These are phyloP conservation scores for Drosophila birchii DNA, from an alignment of 2,888 invertebrate genomes.

Conservation along the genomic window DNA sequence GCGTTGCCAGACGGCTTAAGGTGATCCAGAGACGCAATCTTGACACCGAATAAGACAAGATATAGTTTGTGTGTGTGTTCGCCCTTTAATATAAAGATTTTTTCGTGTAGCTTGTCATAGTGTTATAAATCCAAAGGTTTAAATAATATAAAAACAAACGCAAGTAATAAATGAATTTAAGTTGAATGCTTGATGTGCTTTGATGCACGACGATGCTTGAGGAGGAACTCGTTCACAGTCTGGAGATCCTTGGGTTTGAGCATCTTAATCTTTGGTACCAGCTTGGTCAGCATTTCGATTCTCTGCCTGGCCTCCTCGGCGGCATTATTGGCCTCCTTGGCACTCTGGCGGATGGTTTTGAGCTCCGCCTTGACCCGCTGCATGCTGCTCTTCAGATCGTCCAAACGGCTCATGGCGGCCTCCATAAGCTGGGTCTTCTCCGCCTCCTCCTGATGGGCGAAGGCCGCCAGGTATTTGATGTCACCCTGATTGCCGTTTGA, in stretches of 20 bases:
- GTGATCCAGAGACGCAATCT: neutral
- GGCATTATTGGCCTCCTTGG: neutral
- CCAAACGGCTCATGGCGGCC: neutral
- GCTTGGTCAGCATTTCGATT: neutral
- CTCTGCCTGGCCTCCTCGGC: neutral
- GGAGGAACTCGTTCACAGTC: neutral
- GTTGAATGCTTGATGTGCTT: neutral
- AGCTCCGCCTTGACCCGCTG: neutral
- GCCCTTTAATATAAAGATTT: too few species aligned
- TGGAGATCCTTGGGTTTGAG: neutral
- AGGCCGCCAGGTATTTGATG: neutral
- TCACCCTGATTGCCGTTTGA: too few species aligned
- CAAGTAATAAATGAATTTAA: neutral
- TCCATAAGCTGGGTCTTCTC: neutral
- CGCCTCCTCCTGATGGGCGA: neutral
- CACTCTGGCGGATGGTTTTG: neutral
- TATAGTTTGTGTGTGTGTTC: too few species aligned
- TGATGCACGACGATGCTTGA: neutral
- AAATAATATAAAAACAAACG: neutral
- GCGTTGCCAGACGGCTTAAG: neutral
- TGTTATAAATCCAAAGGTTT: neutral
- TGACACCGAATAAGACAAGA: neutral
- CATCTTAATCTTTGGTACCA: neutral
- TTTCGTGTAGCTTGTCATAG: neutral
- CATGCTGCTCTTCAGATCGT: neutral